Evolutionary conservation across 2,888 invertebrate genomes (phyloP), one percentile per base, ranked within the genome.

Genomic region (Rhamnusium bicolor): DNA sequence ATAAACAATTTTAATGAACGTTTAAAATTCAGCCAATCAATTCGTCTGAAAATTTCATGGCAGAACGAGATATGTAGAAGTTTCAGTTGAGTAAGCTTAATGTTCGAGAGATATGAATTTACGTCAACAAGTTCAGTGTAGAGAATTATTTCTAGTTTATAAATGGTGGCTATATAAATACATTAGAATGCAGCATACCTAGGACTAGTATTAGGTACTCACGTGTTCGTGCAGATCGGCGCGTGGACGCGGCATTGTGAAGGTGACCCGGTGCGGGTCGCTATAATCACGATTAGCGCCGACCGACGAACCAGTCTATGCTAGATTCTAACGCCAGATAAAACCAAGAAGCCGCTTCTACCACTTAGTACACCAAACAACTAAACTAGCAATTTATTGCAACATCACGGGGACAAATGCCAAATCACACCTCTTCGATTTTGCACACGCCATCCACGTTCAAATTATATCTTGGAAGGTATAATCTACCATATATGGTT

Each of bases 171-270:
- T 51, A 51, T 19, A 51, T 51, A 51, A 51, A 51, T 53, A 29
- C 32, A 67, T 67, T 51, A 56, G 27, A 67, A 54, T 18, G 32
- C 54, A 54, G 24, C 6, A 29, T 27, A 51, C 60, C 46, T 56
- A 65, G 46, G 49, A 47, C 47, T 63, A 61, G 66, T 74, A 67
- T 61, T 70, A 74, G 69, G 63, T 73, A 68, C 80, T 82, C 84
- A 85, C 85, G 84, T 85, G 84, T 81, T 82, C 77, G 82, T 77
- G 82, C 77, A 74, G 80, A 79, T 82, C 79, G 83, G 82, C 84
- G 83, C 84, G 85, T 84, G 84, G 80, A 82, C 75, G 79, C 85
- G 86, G 86, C 87, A 87, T 87, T 87, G 87, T 86, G 86, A 87
- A 87, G 87, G 86, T 87, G 85, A 86, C 86, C 86, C 82, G 85